These are phyloP conservation scores for Eciton burchellii DNA, from an alignment of 1,140 invertebrate genomes.

Conservation along the genomic window DNA sequence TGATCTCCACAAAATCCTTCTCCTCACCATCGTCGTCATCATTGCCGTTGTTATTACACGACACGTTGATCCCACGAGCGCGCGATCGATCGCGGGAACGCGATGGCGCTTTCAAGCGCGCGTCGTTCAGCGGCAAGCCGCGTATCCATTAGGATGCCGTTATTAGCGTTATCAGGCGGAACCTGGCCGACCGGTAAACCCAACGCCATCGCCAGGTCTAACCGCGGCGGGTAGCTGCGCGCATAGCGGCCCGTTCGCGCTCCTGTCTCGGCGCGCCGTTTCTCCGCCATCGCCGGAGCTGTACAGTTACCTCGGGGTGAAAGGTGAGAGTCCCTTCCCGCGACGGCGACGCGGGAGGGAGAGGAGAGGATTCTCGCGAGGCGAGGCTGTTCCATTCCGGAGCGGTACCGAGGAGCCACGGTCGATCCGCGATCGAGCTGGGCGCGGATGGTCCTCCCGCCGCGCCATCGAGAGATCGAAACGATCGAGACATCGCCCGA, in stretches of 20 bases:
- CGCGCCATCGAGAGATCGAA: too few relatives aligned
- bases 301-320: slow-evolving; percentile 72
- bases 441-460: too few relatives aligned
- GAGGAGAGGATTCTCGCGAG: too few relatives aligned
- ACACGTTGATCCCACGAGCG: neutral
- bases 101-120: neutral
- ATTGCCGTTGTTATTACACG: too few relatives aligned
- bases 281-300: slow-evolving; percentile 59
- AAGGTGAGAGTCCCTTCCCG: slow-evolving; percentile 63
- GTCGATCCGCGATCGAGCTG: slow-evolving; percentile 8
- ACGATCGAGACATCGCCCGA: too few relatives aligned
- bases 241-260: slow-evolving; percentile 32
- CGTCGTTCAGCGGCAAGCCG: neutral
- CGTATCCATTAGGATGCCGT: slow-evolving; percentile 38
- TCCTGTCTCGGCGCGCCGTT: slow-evolving; percentile 42
- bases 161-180: slow-evolving; percentile 40
- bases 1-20: too few relatives aligned
- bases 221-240: slow-evolving; percentile 54
- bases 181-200: too few relatives aligned
- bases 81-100: neutral
- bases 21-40: too few relatives aligned
- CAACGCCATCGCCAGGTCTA: slow-evolving; percentile 32
- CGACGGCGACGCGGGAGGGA: slow-evolving; percentile 5
- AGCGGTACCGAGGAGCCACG: slow-evolving; percentile 13
- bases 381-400: slow-evolving; percentile 31